Percentiles rank a stretch among this genome's conserved stretches.
Evolutionary conservation across 1,140 invertebrate species (phyloP).

Genomic region (Rhynchophorus ferrugineus): DNA sequence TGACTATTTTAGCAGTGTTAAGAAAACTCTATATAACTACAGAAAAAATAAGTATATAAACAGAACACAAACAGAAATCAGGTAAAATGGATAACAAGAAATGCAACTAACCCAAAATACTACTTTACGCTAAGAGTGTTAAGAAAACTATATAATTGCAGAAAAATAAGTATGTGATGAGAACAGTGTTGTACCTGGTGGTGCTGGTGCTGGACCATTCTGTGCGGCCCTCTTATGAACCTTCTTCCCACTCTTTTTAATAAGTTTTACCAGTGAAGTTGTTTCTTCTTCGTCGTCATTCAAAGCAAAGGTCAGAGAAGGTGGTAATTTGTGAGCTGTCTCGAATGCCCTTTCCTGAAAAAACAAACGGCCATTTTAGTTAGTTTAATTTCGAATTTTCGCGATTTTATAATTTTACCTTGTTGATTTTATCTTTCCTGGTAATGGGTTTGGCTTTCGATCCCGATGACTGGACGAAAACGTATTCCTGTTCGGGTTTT

Average conservation of each 20-base stretch:
- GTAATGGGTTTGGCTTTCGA: slow-evolving; percentile 29
- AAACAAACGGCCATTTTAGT: background rate
- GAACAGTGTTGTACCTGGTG: slow-evolving; percentile 27
- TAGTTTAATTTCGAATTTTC: too few relatives aligned
- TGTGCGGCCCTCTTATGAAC: slow-evolving; percentile 30
- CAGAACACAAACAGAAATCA: too few relatives aligned
- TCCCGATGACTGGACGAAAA: slow-evolving; percentile 33
- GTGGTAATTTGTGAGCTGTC: slow-evolving; percentile 38
- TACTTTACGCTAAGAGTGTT: too few relatives aligned
- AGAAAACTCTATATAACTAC: too few relatives aligned
- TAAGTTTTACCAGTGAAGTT: slow-evolving; percentile 17
- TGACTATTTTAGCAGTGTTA: too few relatives aligned
- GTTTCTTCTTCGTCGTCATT: slow-evolving; percentile 28
- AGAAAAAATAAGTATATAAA: too few relatives aligned
- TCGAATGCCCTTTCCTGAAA: slow-evolving; percentile 31
- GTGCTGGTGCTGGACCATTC: slow-evolving; percentile 31
- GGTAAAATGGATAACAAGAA: too few relatives aligned
- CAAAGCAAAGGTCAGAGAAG: slow-evolving; percentile 28
- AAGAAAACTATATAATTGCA: too few relatives aligned
- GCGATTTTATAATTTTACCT: too few relatives aligned
- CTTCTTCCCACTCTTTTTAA: slow-evolving; percentile 19
- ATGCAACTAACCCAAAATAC: too few relatives aligned
- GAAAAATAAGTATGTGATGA: too few relatives aligned
- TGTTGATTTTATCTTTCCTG: slow-evolving; percentile 33
- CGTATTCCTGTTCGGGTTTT: slow-evolving; percentile 36